Percentiles rank a stretch among this genome's conserved stretches.
phyloP scores from a whole-genome alignment of 2,888 invertebrate genomes.

The Cheilosia variabilis region DNA sequence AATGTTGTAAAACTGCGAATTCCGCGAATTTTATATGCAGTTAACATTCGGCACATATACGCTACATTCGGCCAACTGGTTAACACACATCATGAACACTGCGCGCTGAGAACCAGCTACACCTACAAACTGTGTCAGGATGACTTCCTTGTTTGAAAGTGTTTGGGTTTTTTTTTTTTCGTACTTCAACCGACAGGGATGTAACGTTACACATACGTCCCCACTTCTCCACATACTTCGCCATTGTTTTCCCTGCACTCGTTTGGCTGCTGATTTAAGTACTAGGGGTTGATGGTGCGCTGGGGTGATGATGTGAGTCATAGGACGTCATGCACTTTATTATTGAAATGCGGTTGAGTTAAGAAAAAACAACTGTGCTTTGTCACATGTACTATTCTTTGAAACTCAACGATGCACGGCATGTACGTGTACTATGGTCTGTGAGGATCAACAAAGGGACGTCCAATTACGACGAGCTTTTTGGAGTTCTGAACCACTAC shows the following conservation, averaged over 20 bases:
- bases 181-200: neutral
- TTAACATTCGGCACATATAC: conserved; percentile 29
- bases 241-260: conserved; percentile 25
- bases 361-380: neutral
- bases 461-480: neutral
- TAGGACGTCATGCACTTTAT: conserved; percentile 6
- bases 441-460: neutral
- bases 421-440: neutral
- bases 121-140: conserved; percentile 43
- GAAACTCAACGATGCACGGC: neutral
- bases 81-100: conserved; percentile 8
- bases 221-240: neutral
- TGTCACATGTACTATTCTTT: neutral
- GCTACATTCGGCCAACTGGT: conserved; percentile 30
- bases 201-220: conserved; percentile 32
- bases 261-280: conserved; percentile 30
- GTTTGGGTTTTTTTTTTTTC: neutral
- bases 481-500: neutral
- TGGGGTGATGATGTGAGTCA: conserved; percentile 12
- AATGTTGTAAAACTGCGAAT: conserved; percentile 26
- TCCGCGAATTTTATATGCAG: conserved; percentile 46
- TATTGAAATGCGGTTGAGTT: conserved; percentile 16
- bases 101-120: neutral
- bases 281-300: conserved; percentile 9
- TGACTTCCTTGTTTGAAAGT: conserved; percentile 32